phyloP scores from a whole-genome alignment of 2,113 vertebrate species.

The Myanophis thanlyinensis region DNA sequence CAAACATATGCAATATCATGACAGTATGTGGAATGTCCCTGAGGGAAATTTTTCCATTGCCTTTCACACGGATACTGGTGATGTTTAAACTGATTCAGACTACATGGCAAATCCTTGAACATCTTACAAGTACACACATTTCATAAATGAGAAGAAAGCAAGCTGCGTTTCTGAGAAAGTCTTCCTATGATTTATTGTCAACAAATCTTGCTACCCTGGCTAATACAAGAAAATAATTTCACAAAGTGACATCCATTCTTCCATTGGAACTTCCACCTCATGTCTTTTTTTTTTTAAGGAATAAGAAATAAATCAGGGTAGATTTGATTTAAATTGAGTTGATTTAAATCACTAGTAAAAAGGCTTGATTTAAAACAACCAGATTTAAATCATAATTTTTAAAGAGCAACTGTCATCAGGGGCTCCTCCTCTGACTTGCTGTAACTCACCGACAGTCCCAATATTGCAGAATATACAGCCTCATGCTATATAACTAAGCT shows the following conservation, averaged over 20 bases:
- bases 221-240: not conserved
- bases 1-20: not conserved
- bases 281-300: not conserved
- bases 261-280: not conserved
- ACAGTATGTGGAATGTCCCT: not conserved
- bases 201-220: not conserved
- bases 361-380: no score
- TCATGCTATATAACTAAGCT: no score
- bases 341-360: no score
- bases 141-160: not conserved
- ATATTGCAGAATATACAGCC: no score
- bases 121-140: not conserved
- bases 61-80: not conserved
- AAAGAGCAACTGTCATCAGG: no score
- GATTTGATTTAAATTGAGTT: no score
- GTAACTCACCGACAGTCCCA: no score
- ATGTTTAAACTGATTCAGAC: not conserved
- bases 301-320: not conserved
- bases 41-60: not conserved
- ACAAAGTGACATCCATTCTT: not conserved
- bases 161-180: not conserved
- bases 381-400: no score
- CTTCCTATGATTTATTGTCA: not conserved
- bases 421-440: not conserved
- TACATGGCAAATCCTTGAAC: not conserved